Conservation (phyloP, 2,113 vertebrate species). For the Indicator indicator region DNA sequence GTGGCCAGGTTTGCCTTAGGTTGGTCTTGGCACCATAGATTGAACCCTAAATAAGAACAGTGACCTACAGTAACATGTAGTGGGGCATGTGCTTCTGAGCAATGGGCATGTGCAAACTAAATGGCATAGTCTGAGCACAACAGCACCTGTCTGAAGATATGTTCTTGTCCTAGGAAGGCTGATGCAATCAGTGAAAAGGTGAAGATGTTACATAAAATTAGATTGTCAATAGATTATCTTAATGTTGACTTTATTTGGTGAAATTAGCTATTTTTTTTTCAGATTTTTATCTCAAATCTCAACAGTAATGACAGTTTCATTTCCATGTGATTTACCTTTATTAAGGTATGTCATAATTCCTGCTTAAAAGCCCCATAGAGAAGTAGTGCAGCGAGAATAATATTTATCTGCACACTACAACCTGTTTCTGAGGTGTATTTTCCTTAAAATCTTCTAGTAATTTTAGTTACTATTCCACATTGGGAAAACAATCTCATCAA, state of each 20-base stretch:
- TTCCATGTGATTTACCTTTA: not conserved
- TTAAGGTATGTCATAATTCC: not conserved
- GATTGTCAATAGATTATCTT: not conserved
- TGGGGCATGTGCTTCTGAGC: accelerated
- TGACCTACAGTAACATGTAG: too few species aligned
- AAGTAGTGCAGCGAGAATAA: not conserved
- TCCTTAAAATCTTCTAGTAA: not conserved
- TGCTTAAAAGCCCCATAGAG: not conserved
- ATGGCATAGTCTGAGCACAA: accelerated
- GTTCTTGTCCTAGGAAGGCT: not conserved
- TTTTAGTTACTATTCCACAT: constrained; percentile 1
- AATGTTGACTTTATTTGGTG: not conserved
- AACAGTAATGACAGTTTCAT: not conserved
- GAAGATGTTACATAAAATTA: not conserved
- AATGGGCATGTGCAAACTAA: accelerated
- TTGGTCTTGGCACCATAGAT: not conserved
- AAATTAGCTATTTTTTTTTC: not conserved
- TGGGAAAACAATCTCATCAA: constrained; percentile 21
- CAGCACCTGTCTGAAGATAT: not conserved
- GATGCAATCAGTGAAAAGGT: not conserved
- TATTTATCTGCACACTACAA: not conserved
- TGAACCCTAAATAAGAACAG: not conserved
- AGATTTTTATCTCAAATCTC: not conserved
- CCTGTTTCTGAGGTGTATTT: constrained; percentile 11
- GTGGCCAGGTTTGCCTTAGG: not conserved